Conservation (phyloP, 2,888 invertebrate genomes). For the Eupelmus urozonus region DNA sequence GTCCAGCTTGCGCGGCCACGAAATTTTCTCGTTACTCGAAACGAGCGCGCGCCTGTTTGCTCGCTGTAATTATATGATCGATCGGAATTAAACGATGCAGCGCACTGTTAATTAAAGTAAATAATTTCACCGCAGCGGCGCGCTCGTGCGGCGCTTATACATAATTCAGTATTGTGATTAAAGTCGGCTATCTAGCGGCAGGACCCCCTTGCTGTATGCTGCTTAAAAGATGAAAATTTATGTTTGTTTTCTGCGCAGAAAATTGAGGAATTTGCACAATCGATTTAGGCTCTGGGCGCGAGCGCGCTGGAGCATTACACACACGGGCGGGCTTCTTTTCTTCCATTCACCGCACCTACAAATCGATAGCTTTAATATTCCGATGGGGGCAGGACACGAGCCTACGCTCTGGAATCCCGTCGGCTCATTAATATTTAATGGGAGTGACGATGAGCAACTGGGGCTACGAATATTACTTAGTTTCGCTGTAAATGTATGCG, state of each 20-base stretch:
- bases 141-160: too few relatives aligned
- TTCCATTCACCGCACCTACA: background rate
- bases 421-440: constrained; percentile 12
- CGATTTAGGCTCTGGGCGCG: constrained; percentile 33
- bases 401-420: background rate
- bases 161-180: constrained; percentile 35
- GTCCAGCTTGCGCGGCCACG: too few relatives aligned
- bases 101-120: too few relatives aligned
- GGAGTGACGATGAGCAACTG: background rate
- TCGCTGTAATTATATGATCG: too few relatives aligned
- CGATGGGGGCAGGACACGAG: background rate
- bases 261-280: constrained; percentile 38
- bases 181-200: background rate
- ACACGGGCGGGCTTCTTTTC: too few relatives aligned
- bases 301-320: too few relatives aligned
- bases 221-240: too few relatives aligned
- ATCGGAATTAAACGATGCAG: too few relatives aligned
- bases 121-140: too few relatives aligned
- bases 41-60: too few relatives aligned
- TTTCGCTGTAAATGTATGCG: background rate
- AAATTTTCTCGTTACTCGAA: too few relatives aligned
- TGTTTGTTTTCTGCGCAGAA: constrained; percentile 11
- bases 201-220: background rate
- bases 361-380: constrained; percentile 28
- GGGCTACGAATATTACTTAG: background rate